Evolutionary conservation across 2,113 vertebrate genomes (phyloP), one percentile per base, ranked within the genome.

Genomic region (Spea bombifrons): DNA sequence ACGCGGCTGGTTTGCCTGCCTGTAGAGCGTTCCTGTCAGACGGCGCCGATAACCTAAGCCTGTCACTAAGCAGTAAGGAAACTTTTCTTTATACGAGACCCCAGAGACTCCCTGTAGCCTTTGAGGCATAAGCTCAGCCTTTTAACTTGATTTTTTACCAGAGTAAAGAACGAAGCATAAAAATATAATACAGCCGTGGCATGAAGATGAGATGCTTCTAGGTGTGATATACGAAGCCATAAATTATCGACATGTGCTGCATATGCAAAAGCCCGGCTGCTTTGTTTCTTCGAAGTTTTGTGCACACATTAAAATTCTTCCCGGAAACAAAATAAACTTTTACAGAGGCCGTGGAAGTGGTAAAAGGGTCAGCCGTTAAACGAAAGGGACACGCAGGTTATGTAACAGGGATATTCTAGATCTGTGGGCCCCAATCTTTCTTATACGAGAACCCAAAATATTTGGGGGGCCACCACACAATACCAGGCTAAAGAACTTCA

Each of bases 1-100:
- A 75, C 67, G 77, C 82, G 83, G 86, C 80, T 75, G 80, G 75
- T 72, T 82, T 80, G 75, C 76, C 82, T 68, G 71, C 82, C 87
- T 81, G 61, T 3, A 43, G 77, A 78, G 85, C 80, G 83, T 66
- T 65, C 53, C 67, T 83, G 82, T 82, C 83, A 88, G 78, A 73
- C 4, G 50, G 30, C n/a, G 9, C 45, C 83, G 75, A 84, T 84
- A 84, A 87, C 83, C 16, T 72, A 82, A 81, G 79, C 63, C 74
- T 74, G 84, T 82, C 84, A 90, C 84, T 49, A 84, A 17, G 77
- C 12, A 83, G 49, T n/a, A 81, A 57, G 65, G 73, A 67, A 73
- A 75, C 74, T 53, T 47, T 84, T 82, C 63, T 53, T 82, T 81
- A 84, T 49, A 83, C 63, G 66, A 86, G 66, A 63, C 63, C 17